Percentiles rank a stretch among this genome's conserved stretches.
These are phyloP conservation scores for Mionectes macconnelli DNA, from an alignment of 2,113 vertebrate species.

Conservation along the genomic window DNA sequence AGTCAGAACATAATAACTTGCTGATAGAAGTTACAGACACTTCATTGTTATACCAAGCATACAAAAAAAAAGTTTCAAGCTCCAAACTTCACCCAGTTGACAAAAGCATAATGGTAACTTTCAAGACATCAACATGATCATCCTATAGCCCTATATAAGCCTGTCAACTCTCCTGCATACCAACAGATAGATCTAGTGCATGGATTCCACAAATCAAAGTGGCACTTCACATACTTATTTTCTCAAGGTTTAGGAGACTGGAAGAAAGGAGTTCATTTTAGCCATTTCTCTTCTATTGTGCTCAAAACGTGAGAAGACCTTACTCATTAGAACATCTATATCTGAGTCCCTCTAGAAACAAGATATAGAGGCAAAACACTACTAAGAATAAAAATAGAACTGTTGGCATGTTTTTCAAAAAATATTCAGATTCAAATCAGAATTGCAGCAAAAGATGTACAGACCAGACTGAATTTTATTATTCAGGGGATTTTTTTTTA, in stretches of 20 bases:
- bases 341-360: not conserved
- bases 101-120: not conserved
- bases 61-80: not conserved
- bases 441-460: not conserved
- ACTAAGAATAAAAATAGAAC: not conserved
- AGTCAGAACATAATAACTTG: not conserved
- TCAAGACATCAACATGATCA: accelerated
- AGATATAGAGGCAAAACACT: accelerated
- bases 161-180: not conserved
- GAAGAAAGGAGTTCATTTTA: not conserved
- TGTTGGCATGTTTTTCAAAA: not conserved
- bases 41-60: not conserved
- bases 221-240: not conserved
- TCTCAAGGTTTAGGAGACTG: not conserved
- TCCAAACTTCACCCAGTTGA: not conserved
- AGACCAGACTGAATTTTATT: not conserved
- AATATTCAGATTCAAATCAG: not conserved
- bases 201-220: not conserved
- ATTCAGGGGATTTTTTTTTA: not conserved
- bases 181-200: not conserved
- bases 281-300: not conserved
- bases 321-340: not conserved
- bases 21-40: not conserved
- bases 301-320: not conserved
- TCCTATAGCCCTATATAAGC: accelerated